A percentile compares a stretch with the other conserved stretches of the same genome.
These are phyloP conservation scores for Zaprionus ornatus DNA, from an alignment of 1,140 invertebrate genomes.

Conservation along the genomic window DNA sequence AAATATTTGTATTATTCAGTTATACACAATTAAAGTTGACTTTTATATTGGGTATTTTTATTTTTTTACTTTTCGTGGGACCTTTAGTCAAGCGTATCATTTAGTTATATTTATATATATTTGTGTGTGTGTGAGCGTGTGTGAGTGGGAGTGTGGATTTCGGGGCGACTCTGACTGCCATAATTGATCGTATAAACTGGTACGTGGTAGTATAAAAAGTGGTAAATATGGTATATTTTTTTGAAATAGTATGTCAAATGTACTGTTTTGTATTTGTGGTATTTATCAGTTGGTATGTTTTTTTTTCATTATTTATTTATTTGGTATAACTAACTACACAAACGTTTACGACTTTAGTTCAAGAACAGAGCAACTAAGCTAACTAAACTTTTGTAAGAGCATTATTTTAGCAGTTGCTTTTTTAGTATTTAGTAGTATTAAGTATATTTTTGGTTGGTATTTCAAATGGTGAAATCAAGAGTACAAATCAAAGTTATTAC, in stretches of 20 bases:
- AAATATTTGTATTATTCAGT: conserved; percentile 38
- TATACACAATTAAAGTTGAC: conserved; percentile 16
- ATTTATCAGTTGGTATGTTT: conserved; percentile 13
- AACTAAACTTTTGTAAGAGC: conserved; percentile 40
- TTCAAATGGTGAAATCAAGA: conserved; percentile 38
- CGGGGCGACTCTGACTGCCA: neutral
- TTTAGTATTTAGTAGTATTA: conserved; percentile 20
- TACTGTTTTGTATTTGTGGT: conserved; percentile 7
- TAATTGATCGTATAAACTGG: conserved; percentile 4
- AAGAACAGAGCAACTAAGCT: conserved; percentile 48
- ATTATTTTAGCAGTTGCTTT: conserved; percentile 30
- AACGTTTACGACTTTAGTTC: conserved; percentile 49
- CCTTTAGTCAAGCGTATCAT: conserved; percentile 18
- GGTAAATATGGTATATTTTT: neutral
- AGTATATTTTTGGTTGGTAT: conserved; percentile 16
- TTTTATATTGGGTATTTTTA: conserved; percentile 9
- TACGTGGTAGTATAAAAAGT: neutral
- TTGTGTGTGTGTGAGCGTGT: neutral
- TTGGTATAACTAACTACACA: conserved; percentile 44
- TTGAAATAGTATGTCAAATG: conserved; percentile 8
- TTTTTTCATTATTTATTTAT: conserved; percentile 20
- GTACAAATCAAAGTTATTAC: conserved; percentile 34
- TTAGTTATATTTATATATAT: conserved; percentile 12
- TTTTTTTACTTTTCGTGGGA: conserved; percentile 13
- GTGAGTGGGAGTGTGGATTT: neutral